Base-by-base conservation (phyloP, 30 jellyfish, hydroid and myxozoan species). In the Sanderia malayensis region DNA sequence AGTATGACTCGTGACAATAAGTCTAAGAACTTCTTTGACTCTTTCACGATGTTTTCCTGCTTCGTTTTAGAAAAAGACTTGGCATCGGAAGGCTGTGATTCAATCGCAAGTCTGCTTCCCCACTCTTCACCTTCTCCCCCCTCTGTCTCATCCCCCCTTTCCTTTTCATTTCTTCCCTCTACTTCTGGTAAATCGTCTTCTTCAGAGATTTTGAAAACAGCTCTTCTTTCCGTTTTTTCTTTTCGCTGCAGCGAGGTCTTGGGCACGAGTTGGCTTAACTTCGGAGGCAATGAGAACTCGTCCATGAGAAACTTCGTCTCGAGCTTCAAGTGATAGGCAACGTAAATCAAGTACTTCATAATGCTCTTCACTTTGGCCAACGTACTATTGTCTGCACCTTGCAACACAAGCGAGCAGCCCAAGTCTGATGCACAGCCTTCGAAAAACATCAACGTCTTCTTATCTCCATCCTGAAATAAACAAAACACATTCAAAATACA, bases 381-480 rank as follows among this genome's bases (percentile, higher is more conserved):
- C 2, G 86, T 78, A 58, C 71, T 33, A 13, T 33, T 53, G n/a
- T 77, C 81, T 21, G 91, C 95, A 24, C 98, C 98, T 30, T 87
- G 94, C 37, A 90, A 62, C 21, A 90, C 94, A 0, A 90, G 33
- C 1, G 98, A 90, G 62, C 98, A 90, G 18, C 98, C 98, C 1
- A 90, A 84, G 49, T 90, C 95, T 1, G 95, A 94, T 11, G 98
- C 92, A 66, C 98, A 90, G 4, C 98, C 98, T 52, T 90, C 98
- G 61, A 90, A 82, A 57, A 59, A 90, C 98, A 90, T 90, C 67
- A 90, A 81, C 1, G 96, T 76, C 68, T 83, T 90, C 20, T 91
- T 24, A 23, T 69, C 84, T 28, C 85, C 98, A 76, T 79, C 85
- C 94, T 78, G 25, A 19, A 80, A 53, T n/a, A n/a, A n/a, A n/a